Evolutionary conservation across 2,113 vertebrate genomes (phyloP), one percentile per base, ranked within the genome.

Genomic region (Gopherus evgoodei): DNA sequence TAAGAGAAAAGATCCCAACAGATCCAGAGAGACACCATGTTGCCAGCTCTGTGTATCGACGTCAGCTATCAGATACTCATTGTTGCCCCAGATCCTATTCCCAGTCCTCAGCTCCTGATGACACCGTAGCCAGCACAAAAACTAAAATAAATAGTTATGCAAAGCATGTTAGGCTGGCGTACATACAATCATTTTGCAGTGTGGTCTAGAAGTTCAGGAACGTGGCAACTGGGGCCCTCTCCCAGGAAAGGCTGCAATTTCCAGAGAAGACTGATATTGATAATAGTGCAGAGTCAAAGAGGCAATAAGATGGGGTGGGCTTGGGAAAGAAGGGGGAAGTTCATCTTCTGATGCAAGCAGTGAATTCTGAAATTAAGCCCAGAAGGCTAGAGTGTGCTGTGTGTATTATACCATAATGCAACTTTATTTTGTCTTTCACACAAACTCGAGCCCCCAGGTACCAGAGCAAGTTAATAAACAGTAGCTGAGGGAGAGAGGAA

Each of bases 251-350:
- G 94, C 90, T 93, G 91, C 87, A 94, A 96, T 96, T 97, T 92
- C 93, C 92, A 91, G 92, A 95, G 94, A 88, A 94, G 87, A 95
- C 93, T 91, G 93, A 89, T 90, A 89, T 95, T 92, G 87, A 38
- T 93, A 97, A 83, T 93, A 95, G 92, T 94, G 95, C 95, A 94
- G 94, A 97, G 96, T 95, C 96, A 91, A 96, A 95, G 95, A 97
- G 93, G 92, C 94, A 97, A 95, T 95, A 94, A 95, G 95, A 91
- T 94, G 94, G 94, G 91, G 49, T 0, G 84, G 95, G 92, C 83
- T 0, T 6, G 69, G 95, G 93, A 89, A 95, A 92, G 94, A 91
- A 97, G 93, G 24, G 0, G 84, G 92, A 94, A 94, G 94, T 78
- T 47, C 75, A 93, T 95, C 75, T 95, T 93, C 92, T 95, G 94